phyloP scores from a whole-genome alignment of 1,140 invertebrate genomes.

The Gonioctena quinquepunctata region DNA sequence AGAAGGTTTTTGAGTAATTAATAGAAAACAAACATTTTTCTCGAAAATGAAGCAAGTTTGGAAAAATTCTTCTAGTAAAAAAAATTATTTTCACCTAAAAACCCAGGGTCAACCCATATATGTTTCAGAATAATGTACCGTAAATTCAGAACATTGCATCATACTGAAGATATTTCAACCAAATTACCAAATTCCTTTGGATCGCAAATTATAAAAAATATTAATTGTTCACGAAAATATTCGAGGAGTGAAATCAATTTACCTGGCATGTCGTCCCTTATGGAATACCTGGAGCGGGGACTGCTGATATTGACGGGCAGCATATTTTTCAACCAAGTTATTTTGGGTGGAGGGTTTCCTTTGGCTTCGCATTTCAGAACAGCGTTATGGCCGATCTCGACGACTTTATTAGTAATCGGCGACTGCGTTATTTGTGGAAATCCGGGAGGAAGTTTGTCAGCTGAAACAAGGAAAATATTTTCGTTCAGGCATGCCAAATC shows the following conservation, averaged over 20 bases:
- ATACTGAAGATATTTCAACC: no score
- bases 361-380: slow-evolving; percentile 84
- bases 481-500: neutral
- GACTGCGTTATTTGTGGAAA: slow-evolving; percentile 87
- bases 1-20: no score
- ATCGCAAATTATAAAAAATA: no score
- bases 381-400: slow-evolving; percentile 92
- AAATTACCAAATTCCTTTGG: no score
- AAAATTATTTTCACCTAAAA: no score
- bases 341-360: slow-evolving; percentile 82
- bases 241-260: slow-evolving; percentile 52
- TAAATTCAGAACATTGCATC: no score
- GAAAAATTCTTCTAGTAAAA: no score
- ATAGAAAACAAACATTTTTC: no score
- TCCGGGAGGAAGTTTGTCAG: slow-evolving; percentile 81
- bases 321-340: slow-evolving; percentile 91
- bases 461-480: slow-evolving; percentile 63
- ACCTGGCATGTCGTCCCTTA: slow-evolving; percentile 78
- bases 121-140: no score
- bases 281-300: slow-evolving; percentile 78
- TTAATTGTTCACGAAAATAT: neutral
- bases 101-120: no score
- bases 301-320: slow-evolving; percentile 79
- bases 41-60: no score
- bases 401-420: slow-evolving; percentile 85